Evolutionary conservation across 2,888 invertebrate genomes (phyloP).

Genomic region (Apamea epomidion): DNA sequence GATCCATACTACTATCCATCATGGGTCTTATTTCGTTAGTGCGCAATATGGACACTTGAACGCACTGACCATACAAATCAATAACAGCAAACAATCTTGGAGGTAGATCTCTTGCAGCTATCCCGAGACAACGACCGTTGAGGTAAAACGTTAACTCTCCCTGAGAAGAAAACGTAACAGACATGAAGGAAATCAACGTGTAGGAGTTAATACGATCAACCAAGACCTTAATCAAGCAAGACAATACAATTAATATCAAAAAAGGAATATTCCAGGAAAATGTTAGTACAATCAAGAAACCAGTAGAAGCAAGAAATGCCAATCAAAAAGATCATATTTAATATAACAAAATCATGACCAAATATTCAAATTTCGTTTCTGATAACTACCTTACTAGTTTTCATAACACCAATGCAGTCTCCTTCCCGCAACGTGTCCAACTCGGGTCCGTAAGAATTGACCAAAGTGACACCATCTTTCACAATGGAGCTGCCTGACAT

Average conservation of each 20-base stretch:
- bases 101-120: constrained; percentile 95
- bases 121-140: constrained; percentile 96
- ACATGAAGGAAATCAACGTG: constrained; percentile 1
- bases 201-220: background rate
- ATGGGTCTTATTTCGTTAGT: constrained; percentile 76
- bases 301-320: background rate
- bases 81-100: constrained; percentile 96
- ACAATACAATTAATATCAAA: constrained; percentile 8
- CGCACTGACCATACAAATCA: constrained; percentile 98
- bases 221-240: background rate
- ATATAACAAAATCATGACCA: background rate
- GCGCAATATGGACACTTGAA: constrained; percentile 93
- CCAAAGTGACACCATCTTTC: constrained; percentile 95
- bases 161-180: constrained; percentile 77
- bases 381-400: constrained; percentile 92
- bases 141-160: constrained; percentile 96
- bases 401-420: constrained; percentile 95
- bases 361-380: background rate
- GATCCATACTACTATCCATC: constrained; percentile 78
- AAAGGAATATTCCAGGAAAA: background rate
- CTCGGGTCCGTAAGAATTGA: constrained; percentile 96
- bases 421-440: constrained; percentile 95
- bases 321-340: constrained; percentile 4
- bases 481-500: constrained; percentile 97
- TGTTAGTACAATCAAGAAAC: background rate